A percentile compares a stretch with the other conserved stretches of the same genome.
Conservation (phyloP, 2,797 vertebrate species). For the Glyptemys insculpta region DNA sequence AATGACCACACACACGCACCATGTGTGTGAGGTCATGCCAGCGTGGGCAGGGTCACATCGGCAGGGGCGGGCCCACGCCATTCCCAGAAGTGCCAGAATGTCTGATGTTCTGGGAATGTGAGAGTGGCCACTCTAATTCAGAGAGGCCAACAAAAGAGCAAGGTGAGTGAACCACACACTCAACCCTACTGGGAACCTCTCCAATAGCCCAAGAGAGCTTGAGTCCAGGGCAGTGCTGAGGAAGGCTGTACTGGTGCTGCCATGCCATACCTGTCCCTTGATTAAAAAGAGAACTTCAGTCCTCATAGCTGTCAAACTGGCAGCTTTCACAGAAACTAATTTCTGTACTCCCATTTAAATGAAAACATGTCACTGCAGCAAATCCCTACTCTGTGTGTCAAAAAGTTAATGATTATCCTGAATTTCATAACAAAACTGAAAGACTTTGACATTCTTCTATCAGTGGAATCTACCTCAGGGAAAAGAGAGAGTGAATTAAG, state of each 20-base stretch:
- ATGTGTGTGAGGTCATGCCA: no score
- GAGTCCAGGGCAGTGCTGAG: neutral
- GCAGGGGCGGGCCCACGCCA: no score
- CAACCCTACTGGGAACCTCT: neutral
- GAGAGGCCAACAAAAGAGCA: neutral
- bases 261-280: neutral
- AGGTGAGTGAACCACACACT: neutral
- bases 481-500: neutral
- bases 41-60: no score
- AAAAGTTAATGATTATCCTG: constrained; percentile 28
- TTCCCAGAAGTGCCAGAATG: no score
- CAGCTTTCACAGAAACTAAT: constrained; percentile 36
- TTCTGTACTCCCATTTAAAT: constrained; percentile 12
- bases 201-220: neutral
- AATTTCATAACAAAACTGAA: constrained; percentile 31
- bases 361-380: constrained; percentile 38
- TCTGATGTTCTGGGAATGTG: no score
- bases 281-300: neutral
- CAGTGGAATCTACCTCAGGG: neutral
- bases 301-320: neutral
- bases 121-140: neutral
- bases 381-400: constrained; percentile 4
- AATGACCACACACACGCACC: no score
- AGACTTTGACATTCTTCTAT: constrained; percentile 1
- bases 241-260: neutral